These are phyloP conservation scores for Triplophysa yarkandensis DNA, from an alignment of 2,797 vertebrate species.

Conservation along the genomic window DNA sequence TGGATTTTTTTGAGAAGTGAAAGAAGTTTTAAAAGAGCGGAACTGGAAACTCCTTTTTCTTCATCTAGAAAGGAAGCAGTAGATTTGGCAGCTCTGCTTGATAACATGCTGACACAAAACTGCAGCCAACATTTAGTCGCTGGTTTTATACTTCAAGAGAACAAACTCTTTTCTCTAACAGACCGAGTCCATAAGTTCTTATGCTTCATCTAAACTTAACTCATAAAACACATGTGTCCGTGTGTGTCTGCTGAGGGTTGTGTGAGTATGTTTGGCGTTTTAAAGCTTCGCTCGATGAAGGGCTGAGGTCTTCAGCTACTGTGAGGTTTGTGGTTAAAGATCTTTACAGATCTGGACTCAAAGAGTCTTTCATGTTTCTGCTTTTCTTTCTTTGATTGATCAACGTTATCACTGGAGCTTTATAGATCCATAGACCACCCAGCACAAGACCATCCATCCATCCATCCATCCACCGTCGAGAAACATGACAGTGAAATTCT, in stretches of 20 bases:
- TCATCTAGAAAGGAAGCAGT: not conserved
- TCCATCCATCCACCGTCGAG: not conserved
- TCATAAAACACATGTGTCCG: conserved; percentile 15
- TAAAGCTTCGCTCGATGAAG: not conserved
- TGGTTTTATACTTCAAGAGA: not conserved
- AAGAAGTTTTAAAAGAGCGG: not conserved
- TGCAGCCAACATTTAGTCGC: not conserved
- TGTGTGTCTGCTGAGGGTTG: no score
- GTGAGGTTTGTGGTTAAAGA: conserved; percentile 22
- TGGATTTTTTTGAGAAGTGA: not conserved
- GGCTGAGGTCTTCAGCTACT: conserved; percentile 7
- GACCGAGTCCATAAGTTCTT: no score
- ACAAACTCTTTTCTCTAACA: no score
- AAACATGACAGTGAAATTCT: not conserved
- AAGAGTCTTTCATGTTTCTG: conserved; percentile 21
- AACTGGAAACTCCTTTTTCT: not conserved
- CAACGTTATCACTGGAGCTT: not conserved
- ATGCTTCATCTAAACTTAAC: not conserved
- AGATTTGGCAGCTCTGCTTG: not conserved
- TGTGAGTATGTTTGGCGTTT: conserved; percentile 11
- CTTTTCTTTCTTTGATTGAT: not conserved
- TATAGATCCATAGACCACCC: conserved; percentile 13
- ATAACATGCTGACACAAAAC: not conserved
- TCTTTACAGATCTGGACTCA: not conserved
- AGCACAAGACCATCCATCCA: not conserved